Evolutionary conservation across 2,888 invertebrate species (phyloP).

Genomic region (Drosophila pseudotakahashii): DNA sequence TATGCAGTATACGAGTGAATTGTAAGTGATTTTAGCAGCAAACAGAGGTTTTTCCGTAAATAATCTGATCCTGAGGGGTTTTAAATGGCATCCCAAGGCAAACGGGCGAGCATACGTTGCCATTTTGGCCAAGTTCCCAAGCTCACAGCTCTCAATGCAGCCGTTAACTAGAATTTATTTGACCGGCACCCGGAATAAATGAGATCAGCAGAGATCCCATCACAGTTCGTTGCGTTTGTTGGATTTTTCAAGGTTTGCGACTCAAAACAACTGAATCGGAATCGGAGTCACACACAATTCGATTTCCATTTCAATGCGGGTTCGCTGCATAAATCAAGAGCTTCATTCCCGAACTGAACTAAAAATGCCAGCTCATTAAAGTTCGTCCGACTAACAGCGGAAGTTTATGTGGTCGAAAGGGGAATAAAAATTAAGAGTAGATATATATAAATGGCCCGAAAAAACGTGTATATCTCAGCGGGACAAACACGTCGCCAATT

Average conservation of each 20-base stretch:
- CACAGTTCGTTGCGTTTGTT: constrained; percentile 22
- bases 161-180: constrained; percentile 11
- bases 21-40: background rate
- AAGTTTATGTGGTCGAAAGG: constrained; percentile 12
- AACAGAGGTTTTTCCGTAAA: background rate
- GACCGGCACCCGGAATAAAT: constrained; percentile 14
- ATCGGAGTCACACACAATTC: constrained; percentile 10
- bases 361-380: constrained; percentile 48
- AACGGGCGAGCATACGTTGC: background rate
- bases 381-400: constrained; percentile 19
- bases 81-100: constrained; percentile 1
- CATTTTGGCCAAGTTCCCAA: constrained; percentile 13
- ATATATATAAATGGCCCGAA: constrained; percentile 1
- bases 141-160: background rate
- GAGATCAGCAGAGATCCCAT: constrained; percentile 17
- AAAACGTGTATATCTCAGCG: constrained; percentile 20
- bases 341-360: constrained; percentile 1
- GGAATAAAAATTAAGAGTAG: background rate
- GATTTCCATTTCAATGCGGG: constrained; percentile 43
- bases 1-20: background rate
- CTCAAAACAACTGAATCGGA: background rate
- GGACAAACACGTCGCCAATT: constrained; percentile 47
- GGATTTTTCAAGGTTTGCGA: constrained; percentile 10
- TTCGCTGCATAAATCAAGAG: constrained; percentile 41
- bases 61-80: background rate